Base-by-base conservation (phyloP, 2,797 vertebrate genomes). In the Lacerta bilineata region DNA sequence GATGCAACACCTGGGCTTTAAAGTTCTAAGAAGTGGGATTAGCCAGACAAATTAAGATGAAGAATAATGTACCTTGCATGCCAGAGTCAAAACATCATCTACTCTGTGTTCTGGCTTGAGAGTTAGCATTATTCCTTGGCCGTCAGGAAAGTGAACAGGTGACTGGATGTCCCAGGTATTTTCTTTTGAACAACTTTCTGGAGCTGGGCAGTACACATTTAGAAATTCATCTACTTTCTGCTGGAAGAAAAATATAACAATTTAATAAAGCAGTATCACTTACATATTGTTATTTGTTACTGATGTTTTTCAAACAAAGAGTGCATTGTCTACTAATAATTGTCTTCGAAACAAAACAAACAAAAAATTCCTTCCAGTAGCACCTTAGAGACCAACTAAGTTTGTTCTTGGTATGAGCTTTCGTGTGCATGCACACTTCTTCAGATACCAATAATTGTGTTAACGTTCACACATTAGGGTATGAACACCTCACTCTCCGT, bases 41-140 rank as follows among this genome's bases (percentile, higher is more conserved):
- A 86, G 64, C 8, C 41, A 76, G 23, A 25, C 43, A 72, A 29
- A 87, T n/a, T 1, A 0, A 3, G 18, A 29, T 50, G 20, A 2
- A 79, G 72, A 93, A 90, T 0, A 20, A 2, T 84, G 84, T 96
- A 99, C 98, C 98, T 98, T 98, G 97, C 98, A 99, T 0, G 97
- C 98, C 91, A 97, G 92, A 82, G 96, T 95, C 93, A 99, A 95
- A 91, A 98, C 95, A 90, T 98, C 98, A 71, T 97, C 96, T 10
- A 98, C 97, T 41, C 94, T 97, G 95, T 98, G 97, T 66, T 98
- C 98, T 36, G 96, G 96, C 90, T 97, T 98, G 91, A 98, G 92
- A 0, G 95, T 95, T 91, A 99, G 94, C 0, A 97, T 97, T 80
- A 98, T 96, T 23, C 96, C 97, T 90, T 97, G 97, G 61, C 96